Conservation (phyloP, 2,888 invertebrate genomes). For the Electrophaes corylata region DNA sequence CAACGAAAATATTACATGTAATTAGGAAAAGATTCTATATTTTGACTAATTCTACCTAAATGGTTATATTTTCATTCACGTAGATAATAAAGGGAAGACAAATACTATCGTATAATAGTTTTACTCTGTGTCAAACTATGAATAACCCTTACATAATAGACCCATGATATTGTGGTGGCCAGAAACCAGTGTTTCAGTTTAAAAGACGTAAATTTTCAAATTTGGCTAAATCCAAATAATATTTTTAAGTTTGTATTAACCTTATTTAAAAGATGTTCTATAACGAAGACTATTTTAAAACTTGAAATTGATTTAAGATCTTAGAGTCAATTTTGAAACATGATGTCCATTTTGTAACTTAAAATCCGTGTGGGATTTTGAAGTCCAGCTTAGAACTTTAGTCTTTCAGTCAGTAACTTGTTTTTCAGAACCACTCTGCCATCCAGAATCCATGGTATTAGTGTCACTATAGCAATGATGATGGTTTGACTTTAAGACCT, state of each 20-base stretch:
- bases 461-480: slow-evolving; percentile 84
- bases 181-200: background rate
- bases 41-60: background rate
- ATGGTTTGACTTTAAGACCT: slow-evolving; percentile 69
- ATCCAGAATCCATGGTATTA: slow-evolving; percentile 87
- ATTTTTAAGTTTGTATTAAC: too few species aligned
- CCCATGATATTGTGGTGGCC: background rate
- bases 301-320: too few species aligned
- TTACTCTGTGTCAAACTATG: background rate
- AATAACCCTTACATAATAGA: background rate
- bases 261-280: too few species aligned
- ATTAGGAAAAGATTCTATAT: background rate
- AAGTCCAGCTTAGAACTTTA: background rate
- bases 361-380: too few species aligned
- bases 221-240: too few species aligned
- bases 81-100: too few species aligned
- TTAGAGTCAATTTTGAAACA: too few species aligned
- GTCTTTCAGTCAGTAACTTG: slow-evolving; percentile 71
- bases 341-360: too few species aligned
- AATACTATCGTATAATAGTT: background rate
- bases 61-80: too few species aligned
- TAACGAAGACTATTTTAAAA: too few species aligned
- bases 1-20: background rate
- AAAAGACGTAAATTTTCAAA: background rate
- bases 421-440: slow-evolving; percentile 88